Conservation (phyloP, 2,113 vertebrate genomes). For the Toxotes jaculatrix region DNA sequence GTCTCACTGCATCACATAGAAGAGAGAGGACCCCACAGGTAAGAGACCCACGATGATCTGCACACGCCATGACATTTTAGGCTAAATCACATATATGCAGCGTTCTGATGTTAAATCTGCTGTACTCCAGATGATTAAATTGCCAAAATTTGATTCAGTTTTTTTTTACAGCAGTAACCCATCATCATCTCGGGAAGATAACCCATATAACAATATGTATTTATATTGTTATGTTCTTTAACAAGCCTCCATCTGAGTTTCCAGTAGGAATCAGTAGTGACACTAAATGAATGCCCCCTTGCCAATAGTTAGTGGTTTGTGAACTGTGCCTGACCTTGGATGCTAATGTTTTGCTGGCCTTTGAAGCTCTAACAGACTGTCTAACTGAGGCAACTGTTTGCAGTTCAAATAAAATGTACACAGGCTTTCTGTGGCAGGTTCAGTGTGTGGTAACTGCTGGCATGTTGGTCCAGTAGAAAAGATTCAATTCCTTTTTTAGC, state of each 20-base stretch:
- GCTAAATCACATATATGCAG: no score
- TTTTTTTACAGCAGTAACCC: no score
- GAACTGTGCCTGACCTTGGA: not conserved
- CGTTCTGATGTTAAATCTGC: no score
- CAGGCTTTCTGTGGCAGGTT: not conserved
- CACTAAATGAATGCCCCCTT: not conserved
- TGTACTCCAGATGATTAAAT: no score
- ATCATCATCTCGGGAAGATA: no score
- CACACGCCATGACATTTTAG: not conserved
- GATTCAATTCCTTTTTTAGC: no score
- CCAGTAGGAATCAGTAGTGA: no score
- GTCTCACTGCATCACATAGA: conserved; percentile 35
- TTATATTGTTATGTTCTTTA: no score
- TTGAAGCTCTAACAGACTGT: not conserved
- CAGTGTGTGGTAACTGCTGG: not conserved
- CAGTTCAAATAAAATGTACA: not conserved
- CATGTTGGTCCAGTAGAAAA: not conserved
- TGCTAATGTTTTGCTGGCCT: not conserved
- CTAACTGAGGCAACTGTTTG: not conserved
- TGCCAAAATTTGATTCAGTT: no score
- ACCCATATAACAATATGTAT: no score
- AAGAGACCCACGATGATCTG: not conserved
- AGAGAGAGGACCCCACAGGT: conserved; percentile 39
- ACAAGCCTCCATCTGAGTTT: no score
- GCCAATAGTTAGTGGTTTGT: not conserved